Conservation (phyloP, 2,888 invertebrate species). For the Heliconius cydno region DNA sequence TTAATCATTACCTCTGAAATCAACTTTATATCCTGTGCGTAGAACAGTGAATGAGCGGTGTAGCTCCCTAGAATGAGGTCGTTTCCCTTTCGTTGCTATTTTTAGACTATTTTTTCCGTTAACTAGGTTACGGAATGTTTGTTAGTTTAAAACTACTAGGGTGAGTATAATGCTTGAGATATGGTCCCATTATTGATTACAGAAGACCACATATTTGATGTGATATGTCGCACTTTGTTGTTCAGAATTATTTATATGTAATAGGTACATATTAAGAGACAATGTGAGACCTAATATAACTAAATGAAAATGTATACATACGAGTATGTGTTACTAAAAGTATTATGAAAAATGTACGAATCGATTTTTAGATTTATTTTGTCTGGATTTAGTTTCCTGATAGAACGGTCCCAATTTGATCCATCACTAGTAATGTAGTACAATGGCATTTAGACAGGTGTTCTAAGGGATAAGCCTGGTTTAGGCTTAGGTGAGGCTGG, state of each 20-base stretch:
- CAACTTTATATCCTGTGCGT: slow-evolving; percentile 76
- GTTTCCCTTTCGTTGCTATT: slow-evolving; percentile 75
- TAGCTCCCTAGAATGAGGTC: slow-evolving; percentile 68
- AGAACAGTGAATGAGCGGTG: slow-evolving; percentile 68
- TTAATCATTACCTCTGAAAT: slow-evolving; percentile 67
- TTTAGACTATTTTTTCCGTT: slow-evolving; percentile 67
- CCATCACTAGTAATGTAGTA: no score
- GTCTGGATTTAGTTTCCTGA: neutral
- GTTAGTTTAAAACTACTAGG: slow-evolving; percentile 18
- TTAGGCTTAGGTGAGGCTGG: slow-evolving; percentile 47
- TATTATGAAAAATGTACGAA: neutral
- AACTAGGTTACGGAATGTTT: slow-evolving; percentile 38
- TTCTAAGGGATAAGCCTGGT: slow-evolving; percentile 49
- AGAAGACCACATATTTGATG: neutral
- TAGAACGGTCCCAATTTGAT: neutral
- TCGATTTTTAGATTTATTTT: neutral
- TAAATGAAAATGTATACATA: neutral
- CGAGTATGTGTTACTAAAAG: neutral
- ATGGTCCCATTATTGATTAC: slow-evolving; percentile 7
- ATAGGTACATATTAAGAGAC: no score
- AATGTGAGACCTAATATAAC: neutral
- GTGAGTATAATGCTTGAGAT: slow-evolving; percentile 15
- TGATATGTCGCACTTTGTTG: slow-evolving; percentile 25
- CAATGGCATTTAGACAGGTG: neutral
- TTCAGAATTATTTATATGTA: no score